Percentiles rank a stretch among this genome's conserved stretches.
Evolutionary conservation across 2,113 vertebrate genomes (phyloP).

Genomic region (Cochlearius cochlearius): DNA sequence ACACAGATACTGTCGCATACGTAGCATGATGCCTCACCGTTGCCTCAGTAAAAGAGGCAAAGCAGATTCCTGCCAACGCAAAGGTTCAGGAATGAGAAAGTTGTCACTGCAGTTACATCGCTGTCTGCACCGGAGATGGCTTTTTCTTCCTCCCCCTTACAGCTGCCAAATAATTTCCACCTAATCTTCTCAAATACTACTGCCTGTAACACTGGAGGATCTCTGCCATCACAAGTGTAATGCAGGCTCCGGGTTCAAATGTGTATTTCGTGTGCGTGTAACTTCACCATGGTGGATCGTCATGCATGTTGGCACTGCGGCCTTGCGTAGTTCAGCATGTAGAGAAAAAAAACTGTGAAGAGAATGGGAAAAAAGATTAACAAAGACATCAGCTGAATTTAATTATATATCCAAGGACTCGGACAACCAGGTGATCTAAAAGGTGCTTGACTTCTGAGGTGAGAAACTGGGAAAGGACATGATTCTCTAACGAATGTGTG

Average conservation of each 20-base stretch:
- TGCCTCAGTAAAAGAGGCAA: not conserved
- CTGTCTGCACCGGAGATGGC: not conserved
- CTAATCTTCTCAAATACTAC: not conserved
- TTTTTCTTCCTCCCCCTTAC: not conserved
- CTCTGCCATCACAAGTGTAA: not conserved
- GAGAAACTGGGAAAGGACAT: not conserved
- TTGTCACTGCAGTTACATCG: not conserved
- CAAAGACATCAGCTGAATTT: not conserved
- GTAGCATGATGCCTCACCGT: not conserved
- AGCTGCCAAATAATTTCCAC: not conserved
- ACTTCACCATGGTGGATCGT: rapidly evolving
- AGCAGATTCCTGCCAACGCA: not conserved
- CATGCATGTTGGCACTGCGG: not conserved
- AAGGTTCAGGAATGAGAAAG: not conserved
- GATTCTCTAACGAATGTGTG: not conserved
- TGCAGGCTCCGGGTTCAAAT: not conserved
- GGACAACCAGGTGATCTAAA: not conserved
- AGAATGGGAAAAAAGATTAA: not conserved
- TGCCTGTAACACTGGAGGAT: not conserved
- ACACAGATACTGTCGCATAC: not conserved
- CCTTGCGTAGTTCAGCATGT: not conserved
- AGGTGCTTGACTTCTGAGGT: not conserved
- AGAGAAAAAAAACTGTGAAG: not conserved
- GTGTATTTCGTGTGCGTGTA: rapidly evolving
- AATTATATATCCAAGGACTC: not conserved